Evolutionary conservation across 1,140 invertebrate species (phyloP), one percentile per base, ranked within the genome.

Genomic region (Drosophila guanche): DNA sequence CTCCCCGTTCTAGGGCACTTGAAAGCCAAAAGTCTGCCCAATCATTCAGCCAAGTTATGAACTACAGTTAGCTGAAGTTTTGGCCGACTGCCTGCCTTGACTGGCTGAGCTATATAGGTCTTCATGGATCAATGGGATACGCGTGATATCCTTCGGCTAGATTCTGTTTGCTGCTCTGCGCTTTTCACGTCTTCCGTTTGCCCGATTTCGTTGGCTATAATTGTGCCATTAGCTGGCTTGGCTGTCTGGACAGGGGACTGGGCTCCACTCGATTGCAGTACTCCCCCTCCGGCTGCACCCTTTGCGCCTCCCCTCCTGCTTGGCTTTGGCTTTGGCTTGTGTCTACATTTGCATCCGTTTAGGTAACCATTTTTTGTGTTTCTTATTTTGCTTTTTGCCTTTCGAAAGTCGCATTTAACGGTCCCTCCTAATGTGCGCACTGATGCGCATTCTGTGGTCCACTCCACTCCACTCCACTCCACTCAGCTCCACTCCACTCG

Each of bases 121-220:
- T 90, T 79, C 89, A 85, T 86, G 89, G 89, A 89, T 89, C 89
- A 90, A 90, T 90, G 89, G 86, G 89, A 89, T 81, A 85, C 89
- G 89, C 89, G 89, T 90, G 89, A 90, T 90, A 80, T 90, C 89
- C 89, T 86, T 90, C 79, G 89, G 89, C 89, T 86, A 88, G 83
- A 83, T 86, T 78, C 83, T 76, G 66, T 54, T 78, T 81, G 72
- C 55, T 79, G 58, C 59, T 72, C 83, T 62, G 54, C 59, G 74
- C 83, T 59, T 76, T 85, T 79, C 81, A 85, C 74, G 83, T 88
- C 84, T 89, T 90, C 76, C 79, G 80, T 85, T 88, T 73, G 60
- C 71, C 77, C 71, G 80, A 86, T 80, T 86, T 85, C 63, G 67
- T 70, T 78, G 54, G 81, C 81, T 51, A 88, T 86, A 86, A 86